Percentiles rank a stretch among this genome's conserved stretches.
Conservation (phyloP, 2,888 invertebrate genomes). For the Nomada flava region DNA sequence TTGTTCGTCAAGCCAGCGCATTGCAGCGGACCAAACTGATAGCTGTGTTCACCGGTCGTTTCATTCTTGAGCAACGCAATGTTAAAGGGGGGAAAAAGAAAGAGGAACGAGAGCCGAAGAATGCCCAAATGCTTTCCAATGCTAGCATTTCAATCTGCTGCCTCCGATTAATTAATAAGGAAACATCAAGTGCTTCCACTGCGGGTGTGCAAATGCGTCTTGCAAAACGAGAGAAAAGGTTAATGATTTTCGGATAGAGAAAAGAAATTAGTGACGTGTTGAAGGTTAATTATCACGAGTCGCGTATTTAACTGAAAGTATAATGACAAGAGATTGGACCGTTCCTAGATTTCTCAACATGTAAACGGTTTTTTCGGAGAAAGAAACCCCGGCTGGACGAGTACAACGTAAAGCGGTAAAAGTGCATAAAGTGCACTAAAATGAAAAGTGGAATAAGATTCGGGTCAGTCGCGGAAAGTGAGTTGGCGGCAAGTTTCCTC, state of each 20-base stretch:
- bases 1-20: background rate
- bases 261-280: background rate
- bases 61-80: background rate
- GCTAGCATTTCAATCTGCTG: no score
- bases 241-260: background rate
- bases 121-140: no score
- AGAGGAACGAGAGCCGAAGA: no score
- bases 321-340: conserved; percentile 1
- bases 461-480: conserved; percentile 79
- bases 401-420: conserved; percentile 66
- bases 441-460: conserved; percentile 70
- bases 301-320: background rate
- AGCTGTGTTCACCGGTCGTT: background rate
- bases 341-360: conserved; percentile 54
- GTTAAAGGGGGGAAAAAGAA: background rate
- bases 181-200: no score
- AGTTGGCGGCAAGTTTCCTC: conserved; percentile 71
- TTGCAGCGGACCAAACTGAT: background rate
- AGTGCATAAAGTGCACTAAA: conserved; percentile 65
- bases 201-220: no score
- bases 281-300: background rate
- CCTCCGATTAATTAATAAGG: no score
- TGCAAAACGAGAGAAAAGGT: background rate
- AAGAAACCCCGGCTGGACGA: conserved; percentile 49
- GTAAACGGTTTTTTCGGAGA: conserved; percentile 24